A percentile compares a stretch with the other conserved stretches of the same genome.
Conservation (phyloP, 2,888 invertebrate species). For the Rotaria magnacalcarata region DNA sequence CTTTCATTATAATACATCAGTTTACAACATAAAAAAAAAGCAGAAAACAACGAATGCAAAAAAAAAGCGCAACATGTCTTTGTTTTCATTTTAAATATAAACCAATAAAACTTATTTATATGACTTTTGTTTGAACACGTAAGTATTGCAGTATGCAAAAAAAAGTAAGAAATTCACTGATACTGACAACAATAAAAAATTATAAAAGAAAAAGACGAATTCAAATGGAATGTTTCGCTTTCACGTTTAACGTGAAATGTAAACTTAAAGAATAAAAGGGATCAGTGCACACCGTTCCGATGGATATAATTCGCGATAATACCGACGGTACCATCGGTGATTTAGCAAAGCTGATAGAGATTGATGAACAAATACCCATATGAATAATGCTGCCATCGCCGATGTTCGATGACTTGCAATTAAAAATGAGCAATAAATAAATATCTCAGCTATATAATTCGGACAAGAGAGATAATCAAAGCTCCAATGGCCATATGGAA, state of each 20-base stretch:
- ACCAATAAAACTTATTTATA: too few relatives aligned
- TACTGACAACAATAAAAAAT: too few relatives aligned
- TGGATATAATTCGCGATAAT: not conserved
- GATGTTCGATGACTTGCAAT: not conserved
- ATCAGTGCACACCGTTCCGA: not conserved
- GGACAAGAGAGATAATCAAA: not conserved
- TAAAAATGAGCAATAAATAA: not conserved
- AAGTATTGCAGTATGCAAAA: too few relatives aligned
- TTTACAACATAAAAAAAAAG: not conserved
- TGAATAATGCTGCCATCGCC: not conserved
- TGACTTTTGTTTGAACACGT: too few relatives aligned
- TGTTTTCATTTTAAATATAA: too few relatives aligned
- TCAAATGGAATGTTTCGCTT: not conserved
- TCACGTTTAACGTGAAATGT: too few relatives aligned
- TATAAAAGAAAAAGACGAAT: not conserved
- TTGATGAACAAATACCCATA: conserved; percentile 5
- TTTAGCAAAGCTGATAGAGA: not conserved
- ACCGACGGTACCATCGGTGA: not conserved
- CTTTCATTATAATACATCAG: not conserved
- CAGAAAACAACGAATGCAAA: not conserved
- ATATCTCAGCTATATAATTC: not conserved
- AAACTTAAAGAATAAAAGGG: not conserved
- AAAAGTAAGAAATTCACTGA: too few relatives aligned
- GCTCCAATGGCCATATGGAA: not conserved
- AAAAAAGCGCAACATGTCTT: not conserved